Base-by-base conservation (phyloP, 2,113 vertebrate species). In the Alethe castanea region DNA sequence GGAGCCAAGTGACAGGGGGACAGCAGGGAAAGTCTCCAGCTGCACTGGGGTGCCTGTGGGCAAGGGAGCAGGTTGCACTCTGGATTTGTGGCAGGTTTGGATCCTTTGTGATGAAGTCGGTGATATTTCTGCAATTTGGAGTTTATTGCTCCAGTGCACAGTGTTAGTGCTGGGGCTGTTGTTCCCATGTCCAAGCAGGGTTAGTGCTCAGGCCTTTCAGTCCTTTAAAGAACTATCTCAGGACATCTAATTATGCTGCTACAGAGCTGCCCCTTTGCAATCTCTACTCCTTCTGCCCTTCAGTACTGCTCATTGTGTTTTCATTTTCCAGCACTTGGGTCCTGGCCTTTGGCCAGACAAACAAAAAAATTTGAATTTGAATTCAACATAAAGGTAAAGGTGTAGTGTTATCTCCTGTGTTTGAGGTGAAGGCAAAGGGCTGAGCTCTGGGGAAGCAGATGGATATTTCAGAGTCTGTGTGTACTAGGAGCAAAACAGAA, bases 1-100 rank as follows among this genome's bases (percentile, higher is more conserved):
- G 0, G 1, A 40, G 62, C 25, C 48, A 25, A 2, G 25, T 1
- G 12, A 5, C 19, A 5, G 56, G 10, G 14, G 44, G 15, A 3
- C 20, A 6, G 4, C 36, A 9, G 26, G 19, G 9, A 13, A 18
- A 24, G 44, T 19, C 47, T 62, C 33, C 1, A 2, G 19, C 1
- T 19, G 25, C 14, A 0, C 1, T 29, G 48, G 5, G 59, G 47
- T 44, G 28, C 28, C 50, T 28, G 7, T 33, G 45, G 29, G 62
- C 5, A 3, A 48, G 66, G 8, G 71, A 73, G 54, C 11, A 28
- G 56, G 20, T 1, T 64, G 26, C 12, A 11, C 29, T 36, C 53
- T 38, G 59, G 28, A 33, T 77, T 83, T 44, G 9, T 9, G 61
- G 33, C 20, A 81, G 47, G 28, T 24, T 56, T 60, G 57, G 28